Evolutionary conservation across 2,113 vertebrate species (phyloP), one percentile per base, ranked within the genome.

Genomic region (Butastur rufipennis): DNA sequence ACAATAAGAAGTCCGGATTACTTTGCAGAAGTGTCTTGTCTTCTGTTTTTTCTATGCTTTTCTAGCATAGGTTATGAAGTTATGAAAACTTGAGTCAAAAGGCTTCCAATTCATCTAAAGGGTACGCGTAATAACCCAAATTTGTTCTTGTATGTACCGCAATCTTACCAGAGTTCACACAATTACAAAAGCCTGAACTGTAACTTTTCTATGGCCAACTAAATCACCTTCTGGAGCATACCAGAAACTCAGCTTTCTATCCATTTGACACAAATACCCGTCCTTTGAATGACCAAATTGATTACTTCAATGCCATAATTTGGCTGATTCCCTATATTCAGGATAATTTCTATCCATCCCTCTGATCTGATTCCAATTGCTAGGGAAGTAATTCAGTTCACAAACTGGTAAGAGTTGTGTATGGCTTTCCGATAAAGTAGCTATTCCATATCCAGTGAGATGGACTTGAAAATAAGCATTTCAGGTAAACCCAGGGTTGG

Each of bases 131-230:
- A 71, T 16, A 79, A 1, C 21, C 6, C 18, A 42, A 56, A 34
- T 8, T 78, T 0, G 0, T 29, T 80, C 17, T 81, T 85, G 1
- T 20, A 72, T 2, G 1, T 43, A 42, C 36, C 23, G 52, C 42
- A 9, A 47, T 48, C 43, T 87, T 43, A 16, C 16, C 83, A 67
- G 16, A 62, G 15, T 48, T 36, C 5, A 4, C 13, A 17, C n/a
- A 62, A 2, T 32, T 68, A 63, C 34, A 61, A 58, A 90, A 71
- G 32, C 20, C 7, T 22, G 32, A 93, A 66, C 3, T 38, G 10
- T 42, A 68, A 56, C 18, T 79, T 81, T 38, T 32, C 2, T 0
- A 71, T 9, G 3, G 15, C 45, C 21, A 55, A 19, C 34, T 40
- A 26, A 59, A 26, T 50, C 7, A 45, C 40, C 40, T 70, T 70